Evolutionary conservation across 2,113 vertebrate species (phyloP).

Genomic region (Myiopsitta monachus): DNA sequence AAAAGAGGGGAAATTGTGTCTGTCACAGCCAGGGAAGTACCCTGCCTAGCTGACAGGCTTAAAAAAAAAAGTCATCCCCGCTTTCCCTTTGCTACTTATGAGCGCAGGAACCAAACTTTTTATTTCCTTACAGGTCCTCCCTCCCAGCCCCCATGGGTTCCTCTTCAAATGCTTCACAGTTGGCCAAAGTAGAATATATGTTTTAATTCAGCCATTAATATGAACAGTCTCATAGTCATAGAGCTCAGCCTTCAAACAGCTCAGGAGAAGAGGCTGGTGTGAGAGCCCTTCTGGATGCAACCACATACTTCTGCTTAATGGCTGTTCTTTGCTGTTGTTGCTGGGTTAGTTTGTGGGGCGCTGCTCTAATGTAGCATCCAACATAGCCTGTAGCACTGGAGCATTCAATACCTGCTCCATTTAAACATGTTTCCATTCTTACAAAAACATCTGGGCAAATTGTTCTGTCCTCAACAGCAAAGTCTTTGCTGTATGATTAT

Average conservation of each 20-base stretch:
- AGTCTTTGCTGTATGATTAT: neutral
- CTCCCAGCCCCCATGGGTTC: rapidly evolving
- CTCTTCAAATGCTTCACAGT: neutral
- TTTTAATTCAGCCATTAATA: neutral
- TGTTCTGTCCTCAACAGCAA: neutral
- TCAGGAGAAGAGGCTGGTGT: neutral
- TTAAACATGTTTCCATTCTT: neutral
- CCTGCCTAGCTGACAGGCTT: neutral
- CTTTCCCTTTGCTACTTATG: neutral
- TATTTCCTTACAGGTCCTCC: neutral
- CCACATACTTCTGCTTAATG: neutral
- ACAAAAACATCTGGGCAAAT: neutral
- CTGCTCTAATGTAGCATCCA: rapidly evolving
- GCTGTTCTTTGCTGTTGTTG: neutral
- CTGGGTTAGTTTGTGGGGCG: neutral
- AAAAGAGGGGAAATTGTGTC: neutral
- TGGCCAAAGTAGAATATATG: neutral
- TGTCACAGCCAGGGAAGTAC: neutral
- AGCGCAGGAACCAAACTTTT: rapidly evolving
- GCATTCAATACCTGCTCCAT: neutral
- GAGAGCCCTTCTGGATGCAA: neutral
- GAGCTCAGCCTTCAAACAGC: neutral
- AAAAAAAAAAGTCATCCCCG: neutral
- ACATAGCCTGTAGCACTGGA: neutral
- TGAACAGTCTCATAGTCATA: neutral